Evolutionary conservation across 2,113 vertebrate genomes (phyloP).

Genomic region (Protobothrops mucrosquamatus): DNA sequence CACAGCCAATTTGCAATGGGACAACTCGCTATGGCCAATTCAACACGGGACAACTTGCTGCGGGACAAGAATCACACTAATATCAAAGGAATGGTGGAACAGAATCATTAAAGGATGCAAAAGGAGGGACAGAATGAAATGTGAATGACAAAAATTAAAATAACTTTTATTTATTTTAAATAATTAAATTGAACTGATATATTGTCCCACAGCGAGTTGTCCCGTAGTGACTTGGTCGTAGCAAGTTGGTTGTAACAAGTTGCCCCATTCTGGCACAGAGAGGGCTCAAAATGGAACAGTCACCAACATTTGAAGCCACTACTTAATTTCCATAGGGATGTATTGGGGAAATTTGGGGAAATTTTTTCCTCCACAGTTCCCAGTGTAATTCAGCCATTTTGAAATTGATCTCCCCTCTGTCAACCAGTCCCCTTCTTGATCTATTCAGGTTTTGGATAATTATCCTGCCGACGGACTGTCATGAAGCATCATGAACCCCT

Average conservation of each 20-base stretch:
- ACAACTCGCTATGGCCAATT: too few species aligned
- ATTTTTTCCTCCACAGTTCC: not conserved
- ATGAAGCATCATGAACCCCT: not conserved
- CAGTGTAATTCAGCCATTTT: not conserved
- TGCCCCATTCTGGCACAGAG: not conserved
- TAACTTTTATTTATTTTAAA: too few species aligned
- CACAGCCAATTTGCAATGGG: too few species aligned
- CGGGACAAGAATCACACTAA: not conserved
- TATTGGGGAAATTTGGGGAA: not conserved
- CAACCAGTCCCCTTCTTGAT: not conserved
- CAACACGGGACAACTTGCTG: not conserved
- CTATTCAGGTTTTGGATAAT: not conserved
- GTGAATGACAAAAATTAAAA: too few species aligned
- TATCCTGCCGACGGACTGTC: not conserved
- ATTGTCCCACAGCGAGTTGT: not conserved
- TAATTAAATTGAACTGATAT: not conserved
- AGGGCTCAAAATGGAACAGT: not conserved
- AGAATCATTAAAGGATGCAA: too few species aligned
- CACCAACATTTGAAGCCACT: not conserved
- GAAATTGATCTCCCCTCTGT: not conserved
- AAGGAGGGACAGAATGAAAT: too few species aligned
- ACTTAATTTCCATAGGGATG: not conserved
- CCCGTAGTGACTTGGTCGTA: too few species aligned
- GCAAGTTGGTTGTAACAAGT: not conserved
- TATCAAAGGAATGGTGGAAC: too few species aligned